Evolutionary conservation across 1,140 invertebrate species (phyloP).

Genomic region (Drosophila miranda): DNA sequence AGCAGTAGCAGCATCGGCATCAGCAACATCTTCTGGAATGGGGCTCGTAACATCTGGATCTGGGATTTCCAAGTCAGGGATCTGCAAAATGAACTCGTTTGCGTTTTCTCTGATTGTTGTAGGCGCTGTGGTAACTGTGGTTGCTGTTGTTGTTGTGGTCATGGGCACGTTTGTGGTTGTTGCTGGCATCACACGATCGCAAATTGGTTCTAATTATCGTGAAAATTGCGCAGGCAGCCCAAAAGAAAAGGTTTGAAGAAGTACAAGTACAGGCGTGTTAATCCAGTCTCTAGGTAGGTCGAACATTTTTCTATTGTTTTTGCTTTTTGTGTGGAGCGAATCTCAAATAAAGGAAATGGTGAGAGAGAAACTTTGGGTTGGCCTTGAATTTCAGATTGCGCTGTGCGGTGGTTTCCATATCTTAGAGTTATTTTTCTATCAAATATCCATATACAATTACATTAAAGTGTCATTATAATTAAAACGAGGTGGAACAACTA

Average conservation of each 20-base stretch:
- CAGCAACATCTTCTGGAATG: constrained; percentile 8
- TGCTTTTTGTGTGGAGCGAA: constrained; percentile 47
- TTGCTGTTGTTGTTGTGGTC: constrained; percentile 32
- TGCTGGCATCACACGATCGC: constrained; percentile 51
- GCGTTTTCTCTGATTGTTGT: constrained; percentile 60
- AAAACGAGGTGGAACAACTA: constrained; percentile 18
- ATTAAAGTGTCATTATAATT: constrained; percentile 11
- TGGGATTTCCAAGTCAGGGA: constrained; percentile 46
- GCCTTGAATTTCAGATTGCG: constrained; percentile 73
- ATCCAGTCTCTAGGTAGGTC: constrained; percentile 63
- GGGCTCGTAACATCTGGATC: constrained; percentile 28
- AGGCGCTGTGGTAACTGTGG: constrained; percentile 25
- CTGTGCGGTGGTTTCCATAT: constrained; percentile 45
- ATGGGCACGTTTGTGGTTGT: constrained; percentile 34
- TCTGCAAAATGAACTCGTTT: constrained; percentile 76
- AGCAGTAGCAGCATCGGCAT: constrained; percentile 17
- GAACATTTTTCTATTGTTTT: constrained; percentile 28
- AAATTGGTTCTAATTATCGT: constrained; percentile 55
- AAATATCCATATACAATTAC: constrained; percentile 24
- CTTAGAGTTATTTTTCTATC: constrained; percentile 27
- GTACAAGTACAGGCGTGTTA: constrained; percentile 79
- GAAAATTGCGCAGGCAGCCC: constrained; percentile 55
- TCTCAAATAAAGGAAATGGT: constrained; percentile 57
- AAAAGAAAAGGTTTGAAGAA: constrained; percentile 77
- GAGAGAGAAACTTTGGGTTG: constrained; percentile 36